These are phyloP conservation scores for Chelidonichthys spinosus DNA, from an alignment of 2,797 vertebrate genomes.

Conservation along the genomic window DNA sequence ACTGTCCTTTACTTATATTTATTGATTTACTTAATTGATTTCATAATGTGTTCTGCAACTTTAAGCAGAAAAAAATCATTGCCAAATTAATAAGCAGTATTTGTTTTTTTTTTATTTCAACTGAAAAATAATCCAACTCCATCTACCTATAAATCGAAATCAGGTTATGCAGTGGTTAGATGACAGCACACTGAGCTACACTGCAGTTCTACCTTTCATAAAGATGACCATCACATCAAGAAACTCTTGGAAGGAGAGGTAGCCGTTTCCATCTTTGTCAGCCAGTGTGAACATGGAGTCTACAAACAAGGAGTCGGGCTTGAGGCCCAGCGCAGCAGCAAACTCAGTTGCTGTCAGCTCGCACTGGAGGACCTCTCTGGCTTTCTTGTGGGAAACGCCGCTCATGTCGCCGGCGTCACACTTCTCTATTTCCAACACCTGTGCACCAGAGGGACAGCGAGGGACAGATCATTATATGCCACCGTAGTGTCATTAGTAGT, in stretches of 20 bases:
- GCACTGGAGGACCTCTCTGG: slow-evolving; percentile 89
- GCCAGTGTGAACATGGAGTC: slow-evolving; percentile 97
- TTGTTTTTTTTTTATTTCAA: neutral
- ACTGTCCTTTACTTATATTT: neutral
- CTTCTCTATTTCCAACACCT: slow-evolving; percentile 93
- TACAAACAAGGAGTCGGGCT: slow-evolving; percentile 91
- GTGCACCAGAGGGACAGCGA: slow-evolving; percentile 18
- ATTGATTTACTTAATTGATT: neutral
- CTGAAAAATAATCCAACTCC: neutral
- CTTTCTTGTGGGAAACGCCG: slow-evolving; percentile 81
- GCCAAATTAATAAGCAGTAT: neutral
- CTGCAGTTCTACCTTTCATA: slow-evolving; percentile 75
- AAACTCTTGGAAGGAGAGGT: slow-evolving; percentile 96
- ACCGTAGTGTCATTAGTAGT: slow-evolving; percentile 44
- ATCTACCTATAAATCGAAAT: neutral
- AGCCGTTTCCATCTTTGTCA: slow-evolving; percentile 96
- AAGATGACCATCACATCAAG: slow-evolving; percentile 95
- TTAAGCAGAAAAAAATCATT: too few relatives aligned
- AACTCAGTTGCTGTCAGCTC: slow-evolving; percentile 94
- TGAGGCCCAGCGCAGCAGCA: slow-evolving; percentile 91
- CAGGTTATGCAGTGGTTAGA: neutral
- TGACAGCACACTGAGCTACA: neutral
- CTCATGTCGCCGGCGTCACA: slow-evolving; percentile 86
- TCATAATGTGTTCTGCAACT: neutral
- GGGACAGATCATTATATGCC: slow-evolving; percentile 45